Evolutionary conservation across 1,140 invertebrate species (phyloP).

Genomic region (Drosophila cardini): DNA sequence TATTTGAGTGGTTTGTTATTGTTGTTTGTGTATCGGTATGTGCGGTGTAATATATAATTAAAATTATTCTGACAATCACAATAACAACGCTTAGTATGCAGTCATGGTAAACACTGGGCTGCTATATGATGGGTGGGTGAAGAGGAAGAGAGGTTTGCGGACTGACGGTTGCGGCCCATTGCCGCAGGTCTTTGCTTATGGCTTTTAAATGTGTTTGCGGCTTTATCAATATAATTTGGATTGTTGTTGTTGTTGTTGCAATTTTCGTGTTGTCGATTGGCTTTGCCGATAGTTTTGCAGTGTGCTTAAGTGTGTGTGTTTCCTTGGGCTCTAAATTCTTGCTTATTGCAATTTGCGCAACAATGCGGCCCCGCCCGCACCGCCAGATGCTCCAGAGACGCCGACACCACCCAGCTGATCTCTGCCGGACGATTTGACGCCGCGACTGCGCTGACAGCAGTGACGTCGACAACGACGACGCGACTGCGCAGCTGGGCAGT

Average conservation of each 20-base stretch:
- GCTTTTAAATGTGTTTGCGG: constrained; percentile 74
- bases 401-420: constrained; percentile 61
- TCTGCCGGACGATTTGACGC: constrained; percentile 59
- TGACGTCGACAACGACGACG: constrained; percentile 33
- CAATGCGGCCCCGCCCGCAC: constrained; percentile 49
- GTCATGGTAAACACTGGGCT: constrained; percentile 18
- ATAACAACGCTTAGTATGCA: constrained; percentile 35
- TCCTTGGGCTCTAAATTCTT: constrained; percentile 74
- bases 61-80: constrained; percentile 57
- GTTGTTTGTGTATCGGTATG: constrained; percentile 4
- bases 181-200: constrained; percentile 66
- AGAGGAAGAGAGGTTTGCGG: neutral
- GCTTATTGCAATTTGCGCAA: constrained; percentile 77
- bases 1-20: constrained; percentile 27
- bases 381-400: constrained; percentile 44
- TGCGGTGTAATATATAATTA: constrained; percentile 47
- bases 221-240: constrained; percentile 74
- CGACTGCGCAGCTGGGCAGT: constrained; percentile 72
- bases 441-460: constrained; percentile 7
- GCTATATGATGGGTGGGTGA: neutral
- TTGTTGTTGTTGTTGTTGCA: constrained; percentile 64
- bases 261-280: constrained; percentile 66
- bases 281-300: constrained; percentile 60
- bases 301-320: constrained; percentile 36
- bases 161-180: constrained; percentile 18